Percentiles rank a stretch among this genome's conserved stretches.
Conservation (phyloP, 2,113 vertebrate species). For the Hyla sarda region DNA sequence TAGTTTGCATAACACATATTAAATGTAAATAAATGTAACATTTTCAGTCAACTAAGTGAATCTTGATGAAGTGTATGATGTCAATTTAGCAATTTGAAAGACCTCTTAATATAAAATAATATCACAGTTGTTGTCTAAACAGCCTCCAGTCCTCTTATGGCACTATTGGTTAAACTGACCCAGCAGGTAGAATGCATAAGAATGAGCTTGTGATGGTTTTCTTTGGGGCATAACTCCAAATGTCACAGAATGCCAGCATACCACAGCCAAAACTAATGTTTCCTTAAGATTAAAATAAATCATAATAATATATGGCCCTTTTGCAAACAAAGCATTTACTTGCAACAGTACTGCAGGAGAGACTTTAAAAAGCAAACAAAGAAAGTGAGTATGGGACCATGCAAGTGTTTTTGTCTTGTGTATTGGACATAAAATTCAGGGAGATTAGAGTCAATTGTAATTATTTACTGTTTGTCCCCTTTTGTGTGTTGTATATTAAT, state of each 20-base stretch:
- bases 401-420: too few species aligned
- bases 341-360: too few species aligned
- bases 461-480: too few species aligned
- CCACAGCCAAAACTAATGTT: constrained; percentile 29
- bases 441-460: too few species aligned
- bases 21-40: constrained; percentile 34
- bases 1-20: constrained; percentile 61
- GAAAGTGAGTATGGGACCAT: too few species aligned
- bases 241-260: constrained; percentile 40
- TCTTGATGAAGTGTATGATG: background rate
- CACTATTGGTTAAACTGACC: background rate
- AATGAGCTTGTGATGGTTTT: constrained; percentile 33
- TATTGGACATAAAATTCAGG: too few species aligned
- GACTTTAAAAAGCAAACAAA: too few species aligned
- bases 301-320: background rate
- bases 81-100: background rate
- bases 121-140: constrained; percentile 5
- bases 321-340: too few species aligned
- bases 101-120: background rate
- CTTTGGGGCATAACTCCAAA: constrained; percentile 38
- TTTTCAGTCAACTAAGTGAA: background rate
- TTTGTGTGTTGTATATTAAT: too few species aligned
- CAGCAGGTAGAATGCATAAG: background rate
- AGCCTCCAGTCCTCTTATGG: background rate
- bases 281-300: background rate